These are phyloP conservation scores for Xiphorhynchus elegans DNA, from an alignment of 2,113 vertebrate genomes.

Conservation along the genomic window DNA sequence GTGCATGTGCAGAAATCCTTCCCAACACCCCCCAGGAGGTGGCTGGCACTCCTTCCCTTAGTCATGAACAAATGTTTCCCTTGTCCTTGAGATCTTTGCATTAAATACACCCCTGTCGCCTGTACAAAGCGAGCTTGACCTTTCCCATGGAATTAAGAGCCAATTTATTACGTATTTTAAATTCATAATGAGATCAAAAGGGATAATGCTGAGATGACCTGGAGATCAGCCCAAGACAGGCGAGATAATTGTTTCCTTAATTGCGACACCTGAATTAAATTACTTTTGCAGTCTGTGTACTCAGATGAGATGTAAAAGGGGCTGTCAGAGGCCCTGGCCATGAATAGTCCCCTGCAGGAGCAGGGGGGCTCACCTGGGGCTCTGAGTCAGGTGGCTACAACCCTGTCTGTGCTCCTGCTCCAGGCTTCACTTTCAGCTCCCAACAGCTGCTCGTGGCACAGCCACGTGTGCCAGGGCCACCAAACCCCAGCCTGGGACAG, in stretches of 20 bases:
- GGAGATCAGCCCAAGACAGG: conserved; percentile 25
- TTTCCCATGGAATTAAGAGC: conserved; percentile 23
- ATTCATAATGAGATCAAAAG: conserved; percentile 59
- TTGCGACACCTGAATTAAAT: conserved; percentile 41
- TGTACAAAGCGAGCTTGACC: background rate
- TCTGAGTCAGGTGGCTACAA: background rate
- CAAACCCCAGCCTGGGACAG: background rate
- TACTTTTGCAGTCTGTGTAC: background rate
- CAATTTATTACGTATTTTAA: conserved; percentile 51
- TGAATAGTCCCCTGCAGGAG: background rate
- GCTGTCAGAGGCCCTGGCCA: background rate
- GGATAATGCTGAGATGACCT: conserved; percentile 26
- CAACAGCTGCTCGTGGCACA: rapidly evolving
- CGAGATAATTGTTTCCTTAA: conserved; percentile 58
- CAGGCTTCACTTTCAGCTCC: background rate
- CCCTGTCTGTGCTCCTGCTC: background rate
- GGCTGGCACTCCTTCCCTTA: background rate
- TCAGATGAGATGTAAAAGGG: background rate
- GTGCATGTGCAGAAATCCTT: background rate
- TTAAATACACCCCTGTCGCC: background rate
- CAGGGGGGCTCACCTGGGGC: background rate
- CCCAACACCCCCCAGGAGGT: rapidly evolving
- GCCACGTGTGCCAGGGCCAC: background rate
- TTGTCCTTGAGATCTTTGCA: conserved; percentile 28
- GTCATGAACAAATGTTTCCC: background rate